phyloP scores from a whole-genome alignment of 2,113 vertebrate species.

The Rhipidura dahli region DNA sequence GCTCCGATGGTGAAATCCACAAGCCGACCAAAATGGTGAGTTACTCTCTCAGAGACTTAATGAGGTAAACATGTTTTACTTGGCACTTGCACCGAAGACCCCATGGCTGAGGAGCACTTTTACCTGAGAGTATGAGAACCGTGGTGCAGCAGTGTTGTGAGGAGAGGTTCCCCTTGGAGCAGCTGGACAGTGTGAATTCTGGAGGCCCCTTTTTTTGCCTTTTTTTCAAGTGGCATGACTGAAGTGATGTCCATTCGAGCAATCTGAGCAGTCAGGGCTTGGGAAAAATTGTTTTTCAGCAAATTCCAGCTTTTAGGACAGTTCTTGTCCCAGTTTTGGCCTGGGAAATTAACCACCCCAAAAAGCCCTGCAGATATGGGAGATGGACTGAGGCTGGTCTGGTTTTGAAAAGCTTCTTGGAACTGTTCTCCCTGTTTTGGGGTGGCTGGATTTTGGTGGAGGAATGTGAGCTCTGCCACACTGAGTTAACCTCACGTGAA shows the following conservation, averaged over 20 bases:
- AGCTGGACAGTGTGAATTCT: neutral
- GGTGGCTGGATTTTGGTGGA: neutral
- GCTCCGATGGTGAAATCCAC: slow-evolving; percentile 96
- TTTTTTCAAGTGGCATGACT: neutral
- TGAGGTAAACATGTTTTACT: neutral
- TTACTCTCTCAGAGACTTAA: neutral
- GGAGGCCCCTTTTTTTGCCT: neutral
- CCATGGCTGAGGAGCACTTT: neutral
- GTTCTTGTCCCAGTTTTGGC: neutral
- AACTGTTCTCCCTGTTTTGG: neutral
- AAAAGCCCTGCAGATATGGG: neutral
- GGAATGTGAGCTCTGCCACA: neutral
- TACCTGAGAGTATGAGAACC: neutral
- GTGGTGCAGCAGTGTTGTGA: neutral
- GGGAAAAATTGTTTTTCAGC: neutral
- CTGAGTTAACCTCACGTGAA: neutral
- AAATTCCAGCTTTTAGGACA: neutral
- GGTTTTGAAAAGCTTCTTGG: neutral
- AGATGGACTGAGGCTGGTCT: neutral
- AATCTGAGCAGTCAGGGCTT: neutral
- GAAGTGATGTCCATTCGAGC: neutral
- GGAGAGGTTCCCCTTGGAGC: neutral
- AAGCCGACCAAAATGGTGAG: slow-evolving; percentile 94
- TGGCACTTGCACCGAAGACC: neutral
- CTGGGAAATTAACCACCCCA: neutral